Evolutionary conservation across 1,140 invertebrate genomes (phyloP).

Genomic region (Pentalonia nigronervosa): DNA sequence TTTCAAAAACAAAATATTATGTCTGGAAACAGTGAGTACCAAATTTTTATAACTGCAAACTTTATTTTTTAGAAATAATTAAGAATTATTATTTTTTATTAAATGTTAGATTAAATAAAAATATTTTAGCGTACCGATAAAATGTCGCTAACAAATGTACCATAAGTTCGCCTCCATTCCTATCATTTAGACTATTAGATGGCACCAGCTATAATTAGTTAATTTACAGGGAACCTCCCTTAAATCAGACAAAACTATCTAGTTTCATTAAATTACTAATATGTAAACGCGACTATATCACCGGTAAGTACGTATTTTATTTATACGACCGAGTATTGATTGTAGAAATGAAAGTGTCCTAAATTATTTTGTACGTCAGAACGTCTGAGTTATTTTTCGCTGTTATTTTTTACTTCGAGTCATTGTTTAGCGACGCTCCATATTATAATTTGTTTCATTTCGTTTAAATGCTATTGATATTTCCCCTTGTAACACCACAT

Average conservation of each 20-base stretch:
- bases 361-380: neutral
- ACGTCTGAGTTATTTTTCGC: neutral
- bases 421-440: neutral
- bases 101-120: no score
- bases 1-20: no score
- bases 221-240: neutral
- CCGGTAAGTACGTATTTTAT: neutral
- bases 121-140: no score
- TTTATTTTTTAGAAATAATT: no score
- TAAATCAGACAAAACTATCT: neutral
- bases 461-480: neutral
- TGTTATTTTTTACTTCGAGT: neutral
- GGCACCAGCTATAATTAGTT: neutral
- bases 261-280: slow-evolving; percentile 4
- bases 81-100: no score
- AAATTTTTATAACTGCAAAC: no score
- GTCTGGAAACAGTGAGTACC: no score
- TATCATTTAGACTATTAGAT: neutral
- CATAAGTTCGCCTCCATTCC: no score
- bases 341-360: neutral
- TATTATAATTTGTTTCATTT: neutral
- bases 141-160: no score
- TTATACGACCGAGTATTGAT: neutral
- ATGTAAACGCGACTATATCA: neutral
- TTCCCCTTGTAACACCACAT: neutral